Evolutionary conservation across 2,113 vertebrate species (phyloP), one percentile per base, ranked within the genome.

Genomic region (Pseudorasbora parva): DNA sequence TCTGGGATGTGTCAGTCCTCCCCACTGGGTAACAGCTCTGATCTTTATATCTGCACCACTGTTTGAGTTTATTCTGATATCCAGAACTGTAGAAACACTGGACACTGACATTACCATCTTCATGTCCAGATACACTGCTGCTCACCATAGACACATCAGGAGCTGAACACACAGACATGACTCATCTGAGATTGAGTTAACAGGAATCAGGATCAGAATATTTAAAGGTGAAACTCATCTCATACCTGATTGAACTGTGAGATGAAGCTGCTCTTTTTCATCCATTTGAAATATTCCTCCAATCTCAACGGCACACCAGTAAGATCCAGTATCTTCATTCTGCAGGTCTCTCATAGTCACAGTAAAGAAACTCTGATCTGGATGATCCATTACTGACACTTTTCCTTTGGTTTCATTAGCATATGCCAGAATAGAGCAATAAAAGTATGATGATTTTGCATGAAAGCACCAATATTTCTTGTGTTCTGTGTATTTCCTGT

Each of bases 391-490:
- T 43, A 85, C 15, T 62, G 69, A 71, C 51, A 84, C 76, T 1
- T 71, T 60, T 10, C 23, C 71, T 21, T 33, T 66, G 27, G 14
- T 66, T 66, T 66, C 62, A 66, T 66, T 33, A 33, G 30, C 30
- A 66, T 85, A 4, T 21, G 56, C 75, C 68, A 68, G 23, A 62
- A 72, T 64, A 4, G 7, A 45, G 17, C 79, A 79, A 56, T 51
- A 81, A 59, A 30, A 4, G 4, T 45, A 62, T 5, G 23, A 17
- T 8, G 1, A 2, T 0, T 1, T 2, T 27, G 17, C 23, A 43
- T 12, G 8, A 54, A n/a, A 59, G 11, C 82, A 86, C 85, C 87
- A 88, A 41, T 75, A 86, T 78, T 88, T 88, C 41, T 41, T 71
- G 12, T 82, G n/a, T 15, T 60, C 5, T 41, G 10, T 60, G 21